A percentile compares a stretch with the other conserved stretches of the same genome.
phyloP scores from a whole-genome alignment of 2,888 invertebrate genomes.

The Eledona agricola region DNA sequence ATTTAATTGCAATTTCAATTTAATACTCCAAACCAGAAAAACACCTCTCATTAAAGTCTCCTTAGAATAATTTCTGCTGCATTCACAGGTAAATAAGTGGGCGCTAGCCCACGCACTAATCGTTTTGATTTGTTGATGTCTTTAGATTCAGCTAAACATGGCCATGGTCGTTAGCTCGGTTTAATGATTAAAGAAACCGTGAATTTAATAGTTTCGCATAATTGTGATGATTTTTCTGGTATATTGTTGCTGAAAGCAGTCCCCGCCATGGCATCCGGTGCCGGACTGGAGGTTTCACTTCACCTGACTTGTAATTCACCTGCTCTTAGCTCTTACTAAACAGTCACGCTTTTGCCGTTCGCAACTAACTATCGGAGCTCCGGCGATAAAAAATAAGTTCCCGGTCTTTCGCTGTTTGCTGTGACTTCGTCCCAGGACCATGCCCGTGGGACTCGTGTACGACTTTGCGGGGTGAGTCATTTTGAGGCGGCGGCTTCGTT shows the following conservation, averaged over 20 bases:
- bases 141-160: no score
- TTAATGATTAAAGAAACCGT: no score
- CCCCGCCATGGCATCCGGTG: constrained; percentile 47
- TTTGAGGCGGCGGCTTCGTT: constrained; percentile 2
- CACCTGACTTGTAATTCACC: constrained; percentile 54
- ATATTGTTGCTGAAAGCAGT: constrained; percentile 31
- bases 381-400: constrained; percentile 17
- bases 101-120: no score
- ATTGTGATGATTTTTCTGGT: constrained; percentile 26
- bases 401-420: constrained; percentile 2
- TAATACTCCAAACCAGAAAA: no score
- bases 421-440: constrained; percentile 46
- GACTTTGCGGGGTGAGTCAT: constrained; percentile 67
- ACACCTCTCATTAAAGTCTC: no score
- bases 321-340: constrained; percentile 46
- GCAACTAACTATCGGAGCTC: no score
- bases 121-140: no score
- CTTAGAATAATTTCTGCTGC: no score
- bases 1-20: no score
- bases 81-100: no score
- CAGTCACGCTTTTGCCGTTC: constrained; percentile 45
- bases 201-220: no score
- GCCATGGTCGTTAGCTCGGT: no score
- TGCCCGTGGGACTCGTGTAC: constrained; percentile 70
- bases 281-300: constrained; percentile 43